phyloP scores from a whole-genome alignment of 2,888 invertebrate species.

The Hydriomena furcata region DNA sequence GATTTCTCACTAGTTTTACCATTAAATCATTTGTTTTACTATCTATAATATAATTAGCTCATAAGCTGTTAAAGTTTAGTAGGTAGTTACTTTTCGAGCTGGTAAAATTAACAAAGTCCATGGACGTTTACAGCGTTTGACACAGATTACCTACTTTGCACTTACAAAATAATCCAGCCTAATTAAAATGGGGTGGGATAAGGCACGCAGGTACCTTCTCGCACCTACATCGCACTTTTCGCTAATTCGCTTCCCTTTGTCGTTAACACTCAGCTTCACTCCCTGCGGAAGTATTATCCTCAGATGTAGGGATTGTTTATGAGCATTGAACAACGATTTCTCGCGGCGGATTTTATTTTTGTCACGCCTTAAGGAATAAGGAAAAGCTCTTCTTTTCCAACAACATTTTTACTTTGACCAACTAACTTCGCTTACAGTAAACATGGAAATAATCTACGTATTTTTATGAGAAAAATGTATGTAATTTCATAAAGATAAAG shows the following conservation, averaged over 20 bases:
- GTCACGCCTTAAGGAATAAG: constrained; percentile 25
- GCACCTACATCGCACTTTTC: constrained; percentile 25
- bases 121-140: constrained; percentile 4
- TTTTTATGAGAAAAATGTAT: too few relatives aligned
- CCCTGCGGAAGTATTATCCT: constrained; percentile 24
- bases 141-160: constrained; percentile 19
- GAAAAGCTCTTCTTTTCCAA: constrained; percentile 14
- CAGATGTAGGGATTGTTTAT: constrained; percentile 23
- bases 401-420: neutral
- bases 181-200: constrained; percentile 26
- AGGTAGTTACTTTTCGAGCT: too few relatives aligned
- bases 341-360: constrained; percentile 23
- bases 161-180: constrained; percentile 26
- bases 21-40: too few relatives aligned
- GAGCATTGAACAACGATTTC: constrained; percentile 21
- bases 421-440: neutral
- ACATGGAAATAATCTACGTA: too few relatives aligned
- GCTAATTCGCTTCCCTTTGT: constrained; percentile 21
- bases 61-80: too few relatives aligned
- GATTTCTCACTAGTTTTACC: too few relatives aligned
- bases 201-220: constrained; percentile 19
- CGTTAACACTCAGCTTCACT: constrained; percentile 8
- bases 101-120: neutral
- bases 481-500: constrained; percentile 35
- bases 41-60: too few relatives aligned